phyloP scores from a whole-genome alignment of 2,113 vertebrate genomes.

The Micronycteris hirsuta region DNA sequence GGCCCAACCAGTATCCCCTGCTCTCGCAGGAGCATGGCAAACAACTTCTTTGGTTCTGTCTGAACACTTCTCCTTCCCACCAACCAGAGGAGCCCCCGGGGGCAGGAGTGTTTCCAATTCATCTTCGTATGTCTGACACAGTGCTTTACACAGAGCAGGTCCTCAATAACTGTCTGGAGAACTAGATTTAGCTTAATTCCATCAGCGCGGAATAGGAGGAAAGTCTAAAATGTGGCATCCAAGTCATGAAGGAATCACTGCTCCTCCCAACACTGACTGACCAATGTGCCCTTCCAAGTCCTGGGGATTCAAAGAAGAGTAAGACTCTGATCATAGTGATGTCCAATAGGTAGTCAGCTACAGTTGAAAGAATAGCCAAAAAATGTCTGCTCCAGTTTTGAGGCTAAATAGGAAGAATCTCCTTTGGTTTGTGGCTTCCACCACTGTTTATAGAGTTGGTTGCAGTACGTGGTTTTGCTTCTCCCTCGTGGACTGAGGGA shows the following conservation, averaged over 20 bases:
- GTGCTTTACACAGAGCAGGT: neutral
- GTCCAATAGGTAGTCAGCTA: neutral
- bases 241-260: neutral
- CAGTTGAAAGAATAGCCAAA: neutral
- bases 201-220: neutral
- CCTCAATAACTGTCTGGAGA: neutral
- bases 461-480: neutral
- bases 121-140: neutral
- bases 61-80: neutral
- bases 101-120: neutral
- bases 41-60: neutral
- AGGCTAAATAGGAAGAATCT: neutral
- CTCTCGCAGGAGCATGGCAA: rapidly evolving
- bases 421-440: neutral
- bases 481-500: neutral
- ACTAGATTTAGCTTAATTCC: neutral
- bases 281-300: neutral
- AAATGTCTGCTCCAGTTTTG: neutral
- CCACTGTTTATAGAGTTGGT: neutral
- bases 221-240: neutral
- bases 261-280: neutral
- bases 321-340: neutral
- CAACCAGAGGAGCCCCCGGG: neutral
- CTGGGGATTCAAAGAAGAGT: neutral
- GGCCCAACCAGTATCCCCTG: neutral